Evolutionary conservation across 1,140 invertebrate genomes (phyloP).

Genomic region (Drosophila obscura): DNA sequence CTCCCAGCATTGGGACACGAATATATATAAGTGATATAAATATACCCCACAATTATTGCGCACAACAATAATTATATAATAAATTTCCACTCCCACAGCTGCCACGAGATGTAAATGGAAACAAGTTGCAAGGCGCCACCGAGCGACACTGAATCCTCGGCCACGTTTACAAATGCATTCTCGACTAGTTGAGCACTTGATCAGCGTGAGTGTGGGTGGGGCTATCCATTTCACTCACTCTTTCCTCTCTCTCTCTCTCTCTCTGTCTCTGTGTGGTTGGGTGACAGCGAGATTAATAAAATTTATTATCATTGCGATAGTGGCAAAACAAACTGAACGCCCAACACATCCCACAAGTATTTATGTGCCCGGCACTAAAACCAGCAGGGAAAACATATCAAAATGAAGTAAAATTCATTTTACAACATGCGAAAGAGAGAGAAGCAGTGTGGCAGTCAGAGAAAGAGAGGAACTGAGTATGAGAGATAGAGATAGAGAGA

Average conservation of each 20-base stretch:
- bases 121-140: constrained; percentile 52
- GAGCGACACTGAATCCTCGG: constrained; percentile 8
- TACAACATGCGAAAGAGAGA: constrained; percentile 55
- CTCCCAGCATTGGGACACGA: background rate
- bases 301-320: constrained; percentile 81
- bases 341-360: constrained; percentile 64
- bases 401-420: constrained; percentile 83
- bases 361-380: constrained; percentile 60
- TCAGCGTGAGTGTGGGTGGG: constrained; percentile 40
- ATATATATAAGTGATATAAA: constrained; percentile 28
- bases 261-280: constrained; percentile 5
- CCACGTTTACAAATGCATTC: constrained; percentile 62
- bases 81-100: constrained; percentile 48
- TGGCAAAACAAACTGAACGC: constrained; percentile 60
- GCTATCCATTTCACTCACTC: constrained; percentile 24
- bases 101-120: constrained; percentile 58
- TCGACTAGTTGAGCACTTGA: constrained; percentile 60
- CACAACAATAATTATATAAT: constrained; percentile 64
- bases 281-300: constrained; percentile 77
- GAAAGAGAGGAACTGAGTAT: too few relatives aligned
- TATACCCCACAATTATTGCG: constrained; percentile 55
- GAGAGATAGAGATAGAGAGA: constrained; percentile 15
- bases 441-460: too few relatives aligned
- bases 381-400: constrained; percentile 78
- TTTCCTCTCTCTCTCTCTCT: too few relatives aligned